Percentiles rank a stretch among this genome's conserved stretches.
Evolutionary conservation across 2,113 vertebrate species (phyloP).

Genomic region (Peromyscus leucopus): DNA sequence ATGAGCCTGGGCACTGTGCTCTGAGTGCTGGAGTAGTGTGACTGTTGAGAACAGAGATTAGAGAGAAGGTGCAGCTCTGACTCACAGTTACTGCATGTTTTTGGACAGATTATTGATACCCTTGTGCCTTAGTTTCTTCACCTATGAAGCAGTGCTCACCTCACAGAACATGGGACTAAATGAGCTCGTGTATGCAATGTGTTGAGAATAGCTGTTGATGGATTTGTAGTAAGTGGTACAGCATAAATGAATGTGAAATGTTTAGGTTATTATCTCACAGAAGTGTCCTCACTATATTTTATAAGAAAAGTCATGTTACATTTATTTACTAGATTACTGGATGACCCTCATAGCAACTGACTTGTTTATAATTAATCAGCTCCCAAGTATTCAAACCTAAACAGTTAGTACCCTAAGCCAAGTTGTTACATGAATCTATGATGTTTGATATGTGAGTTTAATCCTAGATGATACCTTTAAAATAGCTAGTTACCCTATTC

Average conservation of each 20-base stretch:
- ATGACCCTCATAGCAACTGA: neutral
- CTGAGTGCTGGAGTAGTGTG: rapidly evolving
- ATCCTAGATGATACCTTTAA: neutral
- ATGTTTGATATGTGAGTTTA: neutral
- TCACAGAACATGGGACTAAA: neutral
- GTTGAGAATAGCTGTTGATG: neutral
- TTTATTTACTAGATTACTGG: conserved; percentile 13
- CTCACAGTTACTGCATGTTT: neutral
- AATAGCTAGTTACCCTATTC: neutral
- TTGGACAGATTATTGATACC: neutral
- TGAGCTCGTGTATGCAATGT: neutral
- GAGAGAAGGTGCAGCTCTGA: too few relatives aligned
- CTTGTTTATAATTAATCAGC: neutral
- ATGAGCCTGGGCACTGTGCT: neutral
- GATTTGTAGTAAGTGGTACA: neutral
- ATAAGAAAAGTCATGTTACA: neutral
- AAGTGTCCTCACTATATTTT: neutral
- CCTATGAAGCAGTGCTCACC: neutral
- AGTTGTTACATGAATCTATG: neutral
- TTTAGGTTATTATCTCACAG: neutral
- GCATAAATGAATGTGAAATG: neutral
- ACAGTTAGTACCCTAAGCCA: neutral
- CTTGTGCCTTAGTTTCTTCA: neutral
- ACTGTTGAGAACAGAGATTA: too few relatives aligned
- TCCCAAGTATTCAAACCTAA: neutral